Base-by-base conservation (phyloP, 2,797 vertebrate genomes). In the Sebastes taczanowskii region DNA sequence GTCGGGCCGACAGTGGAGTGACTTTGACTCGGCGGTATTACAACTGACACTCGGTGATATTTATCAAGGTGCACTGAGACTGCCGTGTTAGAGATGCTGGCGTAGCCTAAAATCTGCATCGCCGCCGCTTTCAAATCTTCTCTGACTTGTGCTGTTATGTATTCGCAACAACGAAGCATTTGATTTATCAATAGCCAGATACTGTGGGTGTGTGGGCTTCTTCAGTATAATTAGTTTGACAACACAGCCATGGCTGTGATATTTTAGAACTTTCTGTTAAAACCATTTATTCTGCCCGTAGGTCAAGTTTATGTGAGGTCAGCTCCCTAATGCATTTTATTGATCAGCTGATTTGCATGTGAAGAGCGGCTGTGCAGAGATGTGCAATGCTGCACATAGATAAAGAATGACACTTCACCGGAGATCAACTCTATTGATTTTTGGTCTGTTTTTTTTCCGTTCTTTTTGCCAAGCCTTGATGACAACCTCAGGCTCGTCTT, bases 261-360 rank as follows among this genome's bases (percentile, higher is more conserved):
- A 77, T 82, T 82, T 86, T 35, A 63, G 32, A 83, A 63, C 42
- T 90, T 89, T 86, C 65, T 66, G 49, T 74, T 69, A 67, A 77
- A 77, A 78, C 74, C 80, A 77, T 85, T 79, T 53, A 86, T 87
- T 89, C 77, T 58, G 73, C 78, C 63, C 64, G 32, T 55, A 77
- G 85, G 81, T 92, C 32, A 88, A 59, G 80, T 90, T 88, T 90
- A 86, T 65, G 53, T 74, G 80, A 78, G 61, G 35, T 73, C 73
- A 68, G 35, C 84, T 86, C 80, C 67, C 78, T 82, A 75, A 90
- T 92, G 81, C 79, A 83, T 87, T 86, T 70, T 71, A 89, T 90
- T 78, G 90, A 93, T 95, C 22, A 13, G 53, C 78, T 80, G 75
- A 93, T 94, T 90, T 90, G 90, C 88, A 91, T 86, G 82, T 84